Percentiles rank a stretch among this genome's conserved stretches.
Conservation (phyloP, 1,140 invertebrate species). For the Acromyrmex charruanus region DNA sequence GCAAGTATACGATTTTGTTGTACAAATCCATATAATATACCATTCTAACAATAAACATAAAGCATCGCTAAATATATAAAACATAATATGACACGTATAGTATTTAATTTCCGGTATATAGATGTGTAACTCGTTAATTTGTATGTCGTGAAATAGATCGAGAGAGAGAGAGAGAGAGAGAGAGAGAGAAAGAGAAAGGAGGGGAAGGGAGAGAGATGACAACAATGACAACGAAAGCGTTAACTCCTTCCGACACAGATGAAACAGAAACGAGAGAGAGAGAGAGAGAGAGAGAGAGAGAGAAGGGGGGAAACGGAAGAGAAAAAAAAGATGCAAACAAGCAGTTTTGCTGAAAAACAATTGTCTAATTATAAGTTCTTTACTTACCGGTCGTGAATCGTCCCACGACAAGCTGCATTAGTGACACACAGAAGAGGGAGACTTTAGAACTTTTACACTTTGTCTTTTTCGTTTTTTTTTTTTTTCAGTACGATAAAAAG, state of each 20-base stretch:
- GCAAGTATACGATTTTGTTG: constrained; percentile 26
- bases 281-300: neutral
- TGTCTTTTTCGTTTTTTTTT: constrained; percentile 65
- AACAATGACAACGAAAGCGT: constrained; percentile 63
- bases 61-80: constrained; percentile 68
- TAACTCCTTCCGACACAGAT: constrained; percentile 48
- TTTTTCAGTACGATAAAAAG: constrained; percentile 71
- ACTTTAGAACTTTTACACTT: constrained; percentile 78
- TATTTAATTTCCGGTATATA: constrained; percentile 36
- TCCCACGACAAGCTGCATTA: constrained; percentile 85
- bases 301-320: neutral
- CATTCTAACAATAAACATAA: constrained; percentile 72
- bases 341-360: constrained; percentile 71
- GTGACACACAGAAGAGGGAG: constrained; percentile 77
- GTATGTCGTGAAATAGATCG: constrained; percentile 63
- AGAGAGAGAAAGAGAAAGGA: neutral
- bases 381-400: constrained; percentile 86
- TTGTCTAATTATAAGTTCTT: constrained; percentile 68
- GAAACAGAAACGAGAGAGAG: constrained; percentile 43
- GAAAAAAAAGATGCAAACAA: constrained; percentile 51
- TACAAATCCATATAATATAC: constrained; percentile 44
- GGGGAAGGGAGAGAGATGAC: neutral
- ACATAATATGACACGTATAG: constrained; percentile 42
- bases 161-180: neutral
- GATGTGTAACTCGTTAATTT: constrained; percentile 38